Conservation (phyloP, 1,140 invertebrate genomes). For the Papilio polytes region DNA sequence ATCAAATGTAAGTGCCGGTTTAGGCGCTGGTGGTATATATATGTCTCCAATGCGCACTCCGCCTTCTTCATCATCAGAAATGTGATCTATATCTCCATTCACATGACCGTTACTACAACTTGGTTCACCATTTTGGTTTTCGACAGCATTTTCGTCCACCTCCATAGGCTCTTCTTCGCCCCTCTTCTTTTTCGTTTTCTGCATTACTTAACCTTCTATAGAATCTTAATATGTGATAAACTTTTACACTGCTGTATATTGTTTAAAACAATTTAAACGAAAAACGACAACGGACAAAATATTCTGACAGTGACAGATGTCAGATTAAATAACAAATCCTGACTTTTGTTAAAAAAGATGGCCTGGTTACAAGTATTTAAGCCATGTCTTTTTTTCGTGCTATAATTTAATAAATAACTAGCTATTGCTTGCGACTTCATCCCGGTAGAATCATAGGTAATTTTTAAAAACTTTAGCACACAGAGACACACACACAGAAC, state of each 20-base stretch:
- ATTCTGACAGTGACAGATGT: not conserved
- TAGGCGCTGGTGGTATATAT: conserved; percentile 94
- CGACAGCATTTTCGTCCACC: conserved; percentile 58
- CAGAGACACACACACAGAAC: too few relatives aligned
- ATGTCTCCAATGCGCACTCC: conserved; percentile 90
- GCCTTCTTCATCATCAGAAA: conserved; percentile 87
- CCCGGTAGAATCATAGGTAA: too few relatives aligned
- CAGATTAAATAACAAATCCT: not conserved
- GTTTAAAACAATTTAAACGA: conserved; percentile 5
- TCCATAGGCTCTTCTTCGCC: conserved; percentile 70
- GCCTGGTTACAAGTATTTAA: too few relatives aligned
- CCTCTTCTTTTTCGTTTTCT: conserved; percentile 62
- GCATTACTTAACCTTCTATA: conserved; percentile 50
- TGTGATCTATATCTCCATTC: conserved; percentile 72
- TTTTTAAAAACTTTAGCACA: too few relatives aligned
- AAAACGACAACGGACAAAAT: not conserved
- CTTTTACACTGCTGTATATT: not conserved
- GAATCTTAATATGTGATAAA: not conserved
- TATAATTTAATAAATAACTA: too few relatives aligned
- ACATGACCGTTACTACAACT: conserved; percentile 48
- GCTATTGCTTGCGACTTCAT: too few relatives aligned
- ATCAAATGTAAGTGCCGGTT: conserved; percentile 87
- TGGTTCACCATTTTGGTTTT: conserved; percentile 44
- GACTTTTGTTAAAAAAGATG: too few relatives aligned
- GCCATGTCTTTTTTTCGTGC: too few relatives aligned